A percentile compares a stretch with the other conserved stretches of the same genome.
These are phyloP conservation scores for Dicycla oo DNA, from an alignment of 2,888 invertebrate species.

Conservation along the genomic window DNA sequence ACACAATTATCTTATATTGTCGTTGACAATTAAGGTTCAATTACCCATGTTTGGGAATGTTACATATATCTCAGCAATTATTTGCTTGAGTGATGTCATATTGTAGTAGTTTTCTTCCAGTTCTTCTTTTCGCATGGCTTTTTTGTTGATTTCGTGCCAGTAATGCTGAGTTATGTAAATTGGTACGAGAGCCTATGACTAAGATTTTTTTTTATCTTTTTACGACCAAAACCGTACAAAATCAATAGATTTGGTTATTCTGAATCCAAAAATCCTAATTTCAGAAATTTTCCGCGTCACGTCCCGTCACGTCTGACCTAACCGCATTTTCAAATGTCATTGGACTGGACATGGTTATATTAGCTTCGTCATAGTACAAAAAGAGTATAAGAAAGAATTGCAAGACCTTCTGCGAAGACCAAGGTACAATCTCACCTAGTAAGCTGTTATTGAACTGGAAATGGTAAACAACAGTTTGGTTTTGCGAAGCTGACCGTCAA, in stretches of 20 bases:
- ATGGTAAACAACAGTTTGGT: not conserved
- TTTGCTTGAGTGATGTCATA: constrained; percentile 47
- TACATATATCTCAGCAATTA: constrained; percentile 54
- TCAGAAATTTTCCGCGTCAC: no score
- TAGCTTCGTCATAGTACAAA: not conserved
- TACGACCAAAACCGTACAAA: no score
- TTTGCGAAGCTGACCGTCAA: constrained; percentile 3
- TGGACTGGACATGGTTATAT: not conserved
- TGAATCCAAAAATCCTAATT: no score
- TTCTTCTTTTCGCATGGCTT: constrained; percentile 10
- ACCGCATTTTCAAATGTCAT: no score
- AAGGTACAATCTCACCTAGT: not conserved
- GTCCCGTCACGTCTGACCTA: no score
- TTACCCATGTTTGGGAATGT: constrained; percentile 63
- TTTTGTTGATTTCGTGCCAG: constrained; percentile 38
- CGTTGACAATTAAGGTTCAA: constrained; percentile 69
- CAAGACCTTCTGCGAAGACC: not conserved
- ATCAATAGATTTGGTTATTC: no score
- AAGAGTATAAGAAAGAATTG: not conserved
- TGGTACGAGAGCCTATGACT: no score
- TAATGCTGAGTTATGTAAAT: constrained; percentile 48
- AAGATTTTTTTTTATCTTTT: no score
- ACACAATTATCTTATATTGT: constrained; percentile 73
- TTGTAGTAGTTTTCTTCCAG: constrained; percentile 16
- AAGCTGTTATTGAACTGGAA: not conserved